A percentile compares a stretch with the other conserved stretches of the same genome.
These are phyloP conservation scores for Maccullochella peelii DNA, from an alignment of 2,113 vertebrate species.

Conservation along the genomic window DNA sequence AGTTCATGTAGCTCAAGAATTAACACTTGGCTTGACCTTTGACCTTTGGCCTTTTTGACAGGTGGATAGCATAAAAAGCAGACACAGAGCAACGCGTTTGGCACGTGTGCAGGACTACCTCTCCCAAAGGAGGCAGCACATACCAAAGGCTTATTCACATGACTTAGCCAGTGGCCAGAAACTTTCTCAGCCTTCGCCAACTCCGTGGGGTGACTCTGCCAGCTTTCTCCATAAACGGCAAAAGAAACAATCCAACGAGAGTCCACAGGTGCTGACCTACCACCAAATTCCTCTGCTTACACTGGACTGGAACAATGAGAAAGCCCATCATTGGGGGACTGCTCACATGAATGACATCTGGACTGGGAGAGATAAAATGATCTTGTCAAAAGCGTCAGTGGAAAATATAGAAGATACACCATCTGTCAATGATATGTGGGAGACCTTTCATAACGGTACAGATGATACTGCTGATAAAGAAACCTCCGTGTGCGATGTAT, in stretches of 20 bases:
- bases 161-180: conserved; percentile 37
- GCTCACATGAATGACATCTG: conserved; percentile 49
- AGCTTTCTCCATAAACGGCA: conserved; percentile 23
- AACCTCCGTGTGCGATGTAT: conserved; percentile 63
- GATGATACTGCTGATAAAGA: conserved; percentile 40
- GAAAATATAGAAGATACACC: conserved; percentile 22
- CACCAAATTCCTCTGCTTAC: conserved; percentile 80
- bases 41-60: conserved; percentile 67
- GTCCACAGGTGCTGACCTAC: conserved; percentile 69
- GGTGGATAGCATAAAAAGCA: conserved; percentile 75
- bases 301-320: conserved; percentile 74
- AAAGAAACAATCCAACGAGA: conserved; percentile 43
- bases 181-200: conserved; percentile 26
- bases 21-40: conserved; percentile 47
- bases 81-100: conserved; percentile 59
- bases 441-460: conserved; percentile 56
- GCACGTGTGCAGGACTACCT: conserved; percentile 66
- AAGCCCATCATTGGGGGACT: conserved; percentile 8
- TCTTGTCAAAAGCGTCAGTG: conserved; percentile 41
- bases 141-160: conserved; percentile 26
- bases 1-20: conserved; percentile 30
- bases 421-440: conserved; percentile 63
- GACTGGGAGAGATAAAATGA: conserved; percentile 29
- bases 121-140: conserved; percentile 45
- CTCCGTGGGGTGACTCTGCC: conserved; percentile 27